phyloP scores from a whole-genome alignment of 2,113 vertebrate species.

The Coregonus clupeaformis region DNA sequence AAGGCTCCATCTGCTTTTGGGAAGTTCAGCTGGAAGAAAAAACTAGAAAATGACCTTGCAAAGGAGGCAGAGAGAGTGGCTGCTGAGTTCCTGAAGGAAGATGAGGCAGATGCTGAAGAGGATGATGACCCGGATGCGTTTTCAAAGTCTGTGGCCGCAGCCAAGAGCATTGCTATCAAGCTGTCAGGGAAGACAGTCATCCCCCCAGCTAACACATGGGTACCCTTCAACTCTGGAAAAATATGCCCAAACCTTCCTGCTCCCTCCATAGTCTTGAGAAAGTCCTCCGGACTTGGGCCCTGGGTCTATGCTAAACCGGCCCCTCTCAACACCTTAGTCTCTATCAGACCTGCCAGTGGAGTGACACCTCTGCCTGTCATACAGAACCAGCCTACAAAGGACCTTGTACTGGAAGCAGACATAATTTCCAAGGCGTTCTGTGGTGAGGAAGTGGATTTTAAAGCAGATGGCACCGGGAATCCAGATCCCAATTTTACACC shows the following conservation, averaged over 20 bases:
- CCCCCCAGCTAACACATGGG: constrained; percentile 78
- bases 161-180: constrained; percentile 90
- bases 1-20: constrained; percentile 70
- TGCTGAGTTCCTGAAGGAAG: constrained; percentile 76
- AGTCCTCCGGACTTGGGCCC: constrained; percentile 44
- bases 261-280: constrained; percentile 77
- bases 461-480: constrained; percentile 35
- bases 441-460: constrained; percentile 79
- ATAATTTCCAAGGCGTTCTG: constrained; percentile 81
- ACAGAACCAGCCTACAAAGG: constrained; percentile 66
- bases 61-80: constrained; percentile 68
- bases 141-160: constrained; percentile 73
- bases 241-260: constrained; percentile 82
- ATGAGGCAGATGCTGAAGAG: constrained; percentile 49
- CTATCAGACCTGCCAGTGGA: constrained; percentile 74
- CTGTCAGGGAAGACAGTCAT: constrained; percentile 77
- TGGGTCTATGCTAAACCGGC: constrained; percentile 80
- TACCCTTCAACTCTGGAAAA: constrained; percentile 69
- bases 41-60: constrained; percentile 75
- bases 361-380: constrained; percentile 72
- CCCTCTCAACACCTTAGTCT: constrained; percentile 81
- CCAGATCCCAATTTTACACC: not conserved
- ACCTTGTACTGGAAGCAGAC: constrained; percentile 72
- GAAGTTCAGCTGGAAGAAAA: constrained; percentile 92
- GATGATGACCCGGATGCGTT: constrained; percentile 59